These are phyloP conservation scores for Paracentrotus lividus DNA, from an alignment of 53 echinoderm and acorn worm genomes.

Conservation along the genomic window DNA sequence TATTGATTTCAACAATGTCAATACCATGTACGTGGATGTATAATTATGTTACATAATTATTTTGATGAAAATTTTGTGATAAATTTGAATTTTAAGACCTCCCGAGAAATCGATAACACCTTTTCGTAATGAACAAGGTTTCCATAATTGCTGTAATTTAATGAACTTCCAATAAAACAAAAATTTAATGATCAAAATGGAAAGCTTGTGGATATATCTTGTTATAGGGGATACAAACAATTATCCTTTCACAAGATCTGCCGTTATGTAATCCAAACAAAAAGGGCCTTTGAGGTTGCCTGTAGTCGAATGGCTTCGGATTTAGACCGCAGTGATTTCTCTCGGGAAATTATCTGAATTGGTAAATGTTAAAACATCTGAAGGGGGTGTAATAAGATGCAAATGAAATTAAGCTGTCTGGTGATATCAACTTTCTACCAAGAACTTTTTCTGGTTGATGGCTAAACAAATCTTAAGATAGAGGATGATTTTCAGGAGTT, in stretches of 20 bases:
- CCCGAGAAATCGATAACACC: too few species aligned
- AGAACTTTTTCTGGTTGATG: background rate
- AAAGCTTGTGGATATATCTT: too few species aligned
- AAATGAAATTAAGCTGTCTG: background rate
- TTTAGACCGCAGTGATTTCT: background rate
- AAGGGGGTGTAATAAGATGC: background rate
- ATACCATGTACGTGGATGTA: too few species aligned
- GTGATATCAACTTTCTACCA: background rate
- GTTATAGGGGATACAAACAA: too few species aligned
- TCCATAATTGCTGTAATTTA: too few species aligned
- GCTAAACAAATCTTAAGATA: background rate
- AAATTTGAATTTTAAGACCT: too few species aligned
- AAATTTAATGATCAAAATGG: too few species aligned
- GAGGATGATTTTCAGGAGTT: background rate
- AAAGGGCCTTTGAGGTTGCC: background rate
- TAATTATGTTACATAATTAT: too few species aligned
- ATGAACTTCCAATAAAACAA: too few species aligned
- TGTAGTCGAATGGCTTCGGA: background rate
- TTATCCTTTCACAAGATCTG: background rate
- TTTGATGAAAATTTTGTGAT: too few species aligned
- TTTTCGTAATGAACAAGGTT: too few species aligned
- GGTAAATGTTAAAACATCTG: slow-evolving; percentile 18
- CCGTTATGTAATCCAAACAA: background rate
- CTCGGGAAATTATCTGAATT: slow-evolving; percentile 28
- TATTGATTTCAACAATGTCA: too few species aligned